phyloP scores from a whole-genome alignment of 2,888 invertebrate species.

The Nasonia oneida region DNA sequence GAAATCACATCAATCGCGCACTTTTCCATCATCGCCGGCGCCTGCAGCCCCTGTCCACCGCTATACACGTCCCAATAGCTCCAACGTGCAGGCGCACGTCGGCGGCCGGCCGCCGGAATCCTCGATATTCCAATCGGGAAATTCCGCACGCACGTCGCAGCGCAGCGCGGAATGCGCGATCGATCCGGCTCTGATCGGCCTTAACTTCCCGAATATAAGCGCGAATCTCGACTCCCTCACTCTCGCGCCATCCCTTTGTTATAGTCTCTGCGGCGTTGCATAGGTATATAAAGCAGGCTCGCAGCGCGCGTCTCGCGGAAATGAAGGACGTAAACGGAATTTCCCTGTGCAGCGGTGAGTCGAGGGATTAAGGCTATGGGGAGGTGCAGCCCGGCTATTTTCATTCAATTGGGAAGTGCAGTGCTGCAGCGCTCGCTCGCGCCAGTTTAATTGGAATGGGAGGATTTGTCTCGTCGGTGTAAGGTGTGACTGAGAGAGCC shows the following conservation, averaged over 20 bases:
- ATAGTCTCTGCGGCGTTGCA: background rate
- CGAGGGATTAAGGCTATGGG: constrained; percentile 35
- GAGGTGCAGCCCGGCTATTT: constrained; percentile 25
- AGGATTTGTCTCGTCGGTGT: constrained; percentile 11
- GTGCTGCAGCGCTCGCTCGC: background rate
- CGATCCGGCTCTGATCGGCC: constrained; percentile 56
- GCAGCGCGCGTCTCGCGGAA: constrained; percentile 38
- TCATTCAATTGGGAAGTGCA: constrained; percentile 42
- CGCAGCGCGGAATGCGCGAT: constrained; percentile 67
- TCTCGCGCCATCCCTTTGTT: constrained; percentile 49
- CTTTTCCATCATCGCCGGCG: background rate
- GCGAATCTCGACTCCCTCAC: constrained; percentile 60
- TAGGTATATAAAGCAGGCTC: too few relatives aligned
- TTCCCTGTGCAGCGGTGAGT: constrained; percentile 15
- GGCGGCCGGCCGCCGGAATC: constrained; percentile 67
- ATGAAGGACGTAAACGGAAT: constrained; percentile 57
- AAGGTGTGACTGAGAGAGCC: background rate
- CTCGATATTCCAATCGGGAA: constrained; percentile 77
- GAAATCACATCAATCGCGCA: background rate
- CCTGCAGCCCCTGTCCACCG: too few relatives aligned
- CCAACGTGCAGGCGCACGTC: background rate
- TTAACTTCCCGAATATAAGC: constrained; percentile 61
- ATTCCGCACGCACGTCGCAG: constrained; percentile 73
- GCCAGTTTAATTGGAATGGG: constrained; percentile 26
- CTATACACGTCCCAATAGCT: background rate